These are phyloP conservation scores for Melieria omissa DNA, from an alignment of 2,888 invertebrate species.

Conservation along the genomic window DNA sequence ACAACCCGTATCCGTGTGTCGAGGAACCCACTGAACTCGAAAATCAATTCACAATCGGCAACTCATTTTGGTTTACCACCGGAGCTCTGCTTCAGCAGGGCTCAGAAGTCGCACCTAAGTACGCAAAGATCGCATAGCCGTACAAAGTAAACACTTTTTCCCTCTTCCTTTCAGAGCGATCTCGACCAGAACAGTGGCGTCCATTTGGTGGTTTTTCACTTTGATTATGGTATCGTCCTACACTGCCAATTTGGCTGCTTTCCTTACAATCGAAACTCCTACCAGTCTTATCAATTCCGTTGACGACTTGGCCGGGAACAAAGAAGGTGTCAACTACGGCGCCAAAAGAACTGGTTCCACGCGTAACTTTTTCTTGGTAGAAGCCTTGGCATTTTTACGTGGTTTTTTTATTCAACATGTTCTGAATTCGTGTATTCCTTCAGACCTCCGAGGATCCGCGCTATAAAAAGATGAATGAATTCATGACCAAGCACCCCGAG, in stretches of 20 bases:
- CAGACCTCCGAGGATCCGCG: constrained; percentile 79
- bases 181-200: constrained; percentile 87
- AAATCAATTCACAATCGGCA: constrained; percentile 84
- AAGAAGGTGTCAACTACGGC: constrained; percentile 86
- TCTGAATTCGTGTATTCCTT: constrained; percentile 2
- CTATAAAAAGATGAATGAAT: constrained; percentile 83
- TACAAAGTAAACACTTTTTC: background rate
- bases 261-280: constrained; percentile 83
- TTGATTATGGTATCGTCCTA: constrained; percentile 83
- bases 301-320: constrained; percentile 81
- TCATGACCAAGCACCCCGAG: constrained; percentile 77
- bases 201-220: constrained; percentile 91
- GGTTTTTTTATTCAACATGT: background rate
- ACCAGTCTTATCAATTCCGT: constrained; percentile 80
- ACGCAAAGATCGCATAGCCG: constrained; percentile 59
- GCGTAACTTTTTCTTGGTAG: constrained; percentile 86
- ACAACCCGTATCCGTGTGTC: constrained; percentile 86
- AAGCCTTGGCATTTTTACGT: background rate
- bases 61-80: constrained; percentile 90
- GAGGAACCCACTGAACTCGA: constrained; percentile 84
- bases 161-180: constrained; percentile 73
- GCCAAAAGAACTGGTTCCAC: constrained; percentile 87
- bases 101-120: constrained; percentile 88
- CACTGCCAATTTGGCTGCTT: constrained; percentile 91
- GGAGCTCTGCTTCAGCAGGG: constrained; percentile 90